phyloP scores from a whole-genome alignment of 2,113 vertebrate species.

The Carassius auratus region DNA sequence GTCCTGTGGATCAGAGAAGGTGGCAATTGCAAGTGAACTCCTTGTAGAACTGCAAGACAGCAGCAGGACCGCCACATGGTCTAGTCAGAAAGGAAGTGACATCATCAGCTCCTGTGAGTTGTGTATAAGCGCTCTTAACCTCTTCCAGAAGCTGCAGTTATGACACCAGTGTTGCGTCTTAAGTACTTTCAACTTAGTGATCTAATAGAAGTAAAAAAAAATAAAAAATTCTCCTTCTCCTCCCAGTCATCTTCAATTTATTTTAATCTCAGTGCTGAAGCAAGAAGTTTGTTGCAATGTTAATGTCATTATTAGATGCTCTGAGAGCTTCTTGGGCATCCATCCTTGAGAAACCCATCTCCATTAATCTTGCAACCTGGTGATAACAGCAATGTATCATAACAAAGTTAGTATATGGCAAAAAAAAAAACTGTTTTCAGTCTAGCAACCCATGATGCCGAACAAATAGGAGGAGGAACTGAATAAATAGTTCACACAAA shows the following conservation, averaged over 20 bases:
- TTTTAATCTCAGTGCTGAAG: conserved; percentile 86
- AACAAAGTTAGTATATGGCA: background rate
- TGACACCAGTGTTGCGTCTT: conserved; percentile 4
- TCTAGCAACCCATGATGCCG: background rate
- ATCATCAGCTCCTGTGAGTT: conserved; percentile 11
- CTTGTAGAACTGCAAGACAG: background rate
- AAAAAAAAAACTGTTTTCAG: background rate
- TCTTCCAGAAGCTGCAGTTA: background rate
- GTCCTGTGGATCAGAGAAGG: background rate
- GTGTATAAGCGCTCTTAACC: background rate
- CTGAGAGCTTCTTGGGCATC: conserved; percentile 93
- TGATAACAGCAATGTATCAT: conserved; percentile 6
- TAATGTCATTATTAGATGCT: conserved; percentile 97
- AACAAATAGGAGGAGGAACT: background rate
- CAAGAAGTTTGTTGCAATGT: conserved; percentile 96
- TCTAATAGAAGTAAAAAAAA: background rate
- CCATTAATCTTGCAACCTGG: conserved; percentile 91
- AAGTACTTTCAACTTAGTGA: conserved; percentile 13
- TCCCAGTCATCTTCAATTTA: background rate
- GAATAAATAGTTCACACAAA: background rate
- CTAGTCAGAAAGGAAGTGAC: conserved; percentile 34
- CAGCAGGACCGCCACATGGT: background rate
- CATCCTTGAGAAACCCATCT: conserved; percentile 96
- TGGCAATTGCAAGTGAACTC: background rate
- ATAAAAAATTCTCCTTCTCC: background rate